Conservation (phyloP, 2,888 invertebrate genomes). For the Syrista parreyssii region DNA sequence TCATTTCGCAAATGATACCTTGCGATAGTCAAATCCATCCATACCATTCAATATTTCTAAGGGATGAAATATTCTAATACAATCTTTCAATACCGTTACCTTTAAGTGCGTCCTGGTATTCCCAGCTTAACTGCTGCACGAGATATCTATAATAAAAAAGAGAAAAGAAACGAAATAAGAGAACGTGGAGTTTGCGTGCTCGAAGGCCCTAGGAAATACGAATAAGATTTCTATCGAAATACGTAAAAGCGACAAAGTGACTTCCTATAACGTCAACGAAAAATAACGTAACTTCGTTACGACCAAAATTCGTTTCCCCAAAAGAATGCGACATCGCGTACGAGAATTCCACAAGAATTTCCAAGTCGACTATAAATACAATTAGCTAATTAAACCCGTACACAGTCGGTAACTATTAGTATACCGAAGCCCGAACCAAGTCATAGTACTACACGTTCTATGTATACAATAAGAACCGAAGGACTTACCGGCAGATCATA, state of each 20-base stretch:
- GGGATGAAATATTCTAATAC: not conserved
- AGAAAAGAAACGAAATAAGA: not conserved
- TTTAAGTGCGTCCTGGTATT: constrained; percentile 70
- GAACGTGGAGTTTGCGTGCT: constrained; percentile 6
- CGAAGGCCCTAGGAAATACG: constrained; percentile 1
- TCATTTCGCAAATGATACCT: not conserved
- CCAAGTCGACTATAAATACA: constrained; percentile 22
- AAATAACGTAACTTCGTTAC: not conserved
- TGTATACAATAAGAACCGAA: not conserved
- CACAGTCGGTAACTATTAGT: constrained; percentile 14
- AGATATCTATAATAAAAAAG: constrained; percentile 66
- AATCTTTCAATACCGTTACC: constrained; percentile 63
- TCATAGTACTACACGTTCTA: not conserved
- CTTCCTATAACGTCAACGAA: not conserved
- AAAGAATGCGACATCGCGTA: not conserved
- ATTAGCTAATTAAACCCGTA: constrained; percentile 23
- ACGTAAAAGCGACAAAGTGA: not conserved
- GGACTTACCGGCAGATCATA: constrained; percentile 76
- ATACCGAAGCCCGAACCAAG: constrained; percentile 4
- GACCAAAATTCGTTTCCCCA: not conserved
- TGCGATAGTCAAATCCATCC: not conserved
- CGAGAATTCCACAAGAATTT: constrained; percentile 1
- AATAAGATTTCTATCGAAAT: constrained; percentile 1
- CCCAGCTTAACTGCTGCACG: constrained; percentile 72
- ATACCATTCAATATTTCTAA: not conserved